A percentile compares a stretch with the other conserved stretches of the same genome.
Evolutionary conservation across 2,888 invertebrate species (phyloP).

Genomic region (Machimus atricapillus): DNA sequence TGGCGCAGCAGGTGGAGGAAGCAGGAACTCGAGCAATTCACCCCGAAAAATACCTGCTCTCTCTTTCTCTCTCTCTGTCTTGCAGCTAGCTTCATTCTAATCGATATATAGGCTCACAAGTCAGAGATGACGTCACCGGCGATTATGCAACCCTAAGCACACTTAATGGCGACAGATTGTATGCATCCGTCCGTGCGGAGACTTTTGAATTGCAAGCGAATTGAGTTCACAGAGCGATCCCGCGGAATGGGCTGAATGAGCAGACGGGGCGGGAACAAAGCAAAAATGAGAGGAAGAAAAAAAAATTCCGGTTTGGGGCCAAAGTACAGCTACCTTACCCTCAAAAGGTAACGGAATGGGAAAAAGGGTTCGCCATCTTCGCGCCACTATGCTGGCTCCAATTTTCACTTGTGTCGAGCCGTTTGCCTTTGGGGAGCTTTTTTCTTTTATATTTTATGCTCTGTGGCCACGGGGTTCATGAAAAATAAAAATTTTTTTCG

Average conservation of each 20-base stretch:
- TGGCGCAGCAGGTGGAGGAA: neutral
- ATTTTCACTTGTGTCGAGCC: neutral
- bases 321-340: neutral
- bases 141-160: slow-evolving; percentile 26
- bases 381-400: neutral
- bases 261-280: neutral
- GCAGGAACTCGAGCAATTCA: neutral
- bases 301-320: neutral
- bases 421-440: neutral
- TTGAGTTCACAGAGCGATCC: neutral
- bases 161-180: slow-evolving; percentile 34
- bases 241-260: neutral
- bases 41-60: neutral
- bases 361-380: neutral
- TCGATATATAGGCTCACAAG: slow-evolving; percentile 1
- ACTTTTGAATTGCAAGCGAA: neutral
- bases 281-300: neutral
- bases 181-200: slow-evolving; percentile 20
- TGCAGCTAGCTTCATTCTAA: neutral
- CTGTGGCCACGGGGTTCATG: neutral
- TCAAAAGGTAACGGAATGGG: neutral
- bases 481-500: neutral
- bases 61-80: neutral
- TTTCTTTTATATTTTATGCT: neutral
- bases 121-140: slow-evolving; percentile 10